A percentile compares a stretch with the other conserved stretches of the same genome.
phyloP scores from a whole-genome alignment of 2,888 invertebrate genomes.

The Andrena bucephala region DNA sequence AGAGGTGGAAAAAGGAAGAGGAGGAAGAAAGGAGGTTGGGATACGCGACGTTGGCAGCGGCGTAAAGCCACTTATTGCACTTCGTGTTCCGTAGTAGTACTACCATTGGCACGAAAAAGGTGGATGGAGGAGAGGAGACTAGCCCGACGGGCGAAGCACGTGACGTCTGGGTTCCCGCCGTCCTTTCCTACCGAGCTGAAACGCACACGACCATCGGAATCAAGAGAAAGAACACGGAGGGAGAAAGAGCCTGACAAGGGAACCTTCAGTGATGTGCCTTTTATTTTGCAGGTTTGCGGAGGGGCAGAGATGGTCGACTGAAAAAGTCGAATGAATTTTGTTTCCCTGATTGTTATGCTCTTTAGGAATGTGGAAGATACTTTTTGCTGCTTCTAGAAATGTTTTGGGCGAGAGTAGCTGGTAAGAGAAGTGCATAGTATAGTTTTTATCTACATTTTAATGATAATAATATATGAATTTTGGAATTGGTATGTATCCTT shows the following conservation, averaged over 20 bases:
- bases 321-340: background rate
- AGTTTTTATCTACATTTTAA: too few species aligned
- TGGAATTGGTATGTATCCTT: too few species aligned
- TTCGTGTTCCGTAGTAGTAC: conserved; percentile 31
- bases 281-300: background rate
- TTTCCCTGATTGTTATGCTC: too few species aligned
- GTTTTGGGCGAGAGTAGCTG: too few species aligned
- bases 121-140: conserved; percentile 19
- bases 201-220: conserved; percentile 15
- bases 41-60: conserved; percentile 39
- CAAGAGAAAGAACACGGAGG: conserved; percentile 20
- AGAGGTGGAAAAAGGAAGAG: conserved; percentile 6
- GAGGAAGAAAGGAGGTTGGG: conserved; percentile 32
- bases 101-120: conserved; percentile 36
- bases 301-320: background rate
- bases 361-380: too few species aligned
- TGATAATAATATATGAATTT: too few species aligned
- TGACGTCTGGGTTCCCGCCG: conserved; percentile 77
- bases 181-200: conserved; percentile 68
- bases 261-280: conserved; percentile 1
- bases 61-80: conserved; percentile 50
- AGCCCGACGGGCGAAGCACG: conserved; percentile 73
- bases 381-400: too few species aligned
- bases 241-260: background rate
- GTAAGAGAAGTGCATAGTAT: too few species aligned